phyloP scores from a whole-genome alignment of 1,140 invertebrate species.

The Thalassaphorura encarpata region DNA sequence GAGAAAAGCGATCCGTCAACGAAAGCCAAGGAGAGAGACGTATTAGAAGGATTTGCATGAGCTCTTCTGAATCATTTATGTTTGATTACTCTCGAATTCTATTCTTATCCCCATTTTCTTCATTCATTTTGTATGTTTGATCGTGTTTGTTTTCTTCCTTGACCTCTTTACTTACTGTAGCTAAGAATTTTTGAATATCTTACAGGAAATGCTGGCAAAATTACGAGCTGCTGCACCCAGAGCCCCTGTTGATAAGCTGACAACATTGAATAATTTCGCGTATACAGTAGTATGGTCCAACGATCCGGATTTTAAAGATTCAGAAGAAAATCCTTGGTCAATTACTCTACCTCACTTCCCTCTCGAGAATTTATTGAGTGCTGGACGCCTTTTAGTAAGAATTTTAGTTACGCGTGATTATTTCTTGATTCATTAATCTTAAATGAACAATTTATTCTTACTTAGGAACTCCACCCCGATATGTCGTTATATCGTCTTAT shows the following conservation, averaged over 20 bases:
- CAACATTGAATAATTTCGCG: slow-evolving; percentile 62
- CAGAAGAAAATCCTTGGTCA: slow-evolving; percentile 20
- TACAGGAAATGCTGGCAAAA: slow-evolving; percentile 23
- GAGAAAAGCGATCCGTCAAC: too few species aligned
- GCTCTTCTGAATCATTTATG: too few species aligned
- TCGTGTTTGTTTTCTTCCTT: too few species aligned
- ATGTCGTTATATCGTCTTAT: slow-evolving; percentile 55
- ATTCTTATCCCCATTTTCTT: too few species aligned
- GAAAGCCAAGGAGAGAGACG: too few species aligned
- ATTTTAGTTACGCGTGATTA: slow-evolving; percentile 2
- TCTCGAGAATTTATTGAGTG: slow-evolving; percentile 61
- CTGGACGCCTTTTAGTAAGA: slow-evolving; percentile 62
- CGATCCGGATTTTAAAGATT: slow-evolving; percentile 27
- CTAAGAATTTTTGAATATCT: not conserved
- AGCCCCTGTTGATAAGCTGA: slow-evolving; percentile 45
- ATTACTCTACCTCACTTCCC: slow-evolving; percentile 74
- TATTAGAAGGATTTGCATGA: too few species aligned
- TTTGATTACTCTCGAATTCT: too few species aligned
- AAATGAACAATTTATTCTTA: slow-evolving; percentile 34
- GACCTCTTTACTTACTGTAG: too few species aligned
- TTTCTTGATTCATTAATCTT: not conserved
- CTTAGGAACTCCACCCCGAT: slow-evolving; percentile 56
- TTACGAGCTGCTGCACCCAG: slow-evolving; percentile 41
- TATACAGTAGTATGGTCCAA: slow-evolving; percentile 50
- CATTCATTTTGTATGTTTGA: too few species aligned